phyloP scores from a whole-genome alignment of 2,113 vertebrate genomes.

The Anolis carolinensis region DNA sequence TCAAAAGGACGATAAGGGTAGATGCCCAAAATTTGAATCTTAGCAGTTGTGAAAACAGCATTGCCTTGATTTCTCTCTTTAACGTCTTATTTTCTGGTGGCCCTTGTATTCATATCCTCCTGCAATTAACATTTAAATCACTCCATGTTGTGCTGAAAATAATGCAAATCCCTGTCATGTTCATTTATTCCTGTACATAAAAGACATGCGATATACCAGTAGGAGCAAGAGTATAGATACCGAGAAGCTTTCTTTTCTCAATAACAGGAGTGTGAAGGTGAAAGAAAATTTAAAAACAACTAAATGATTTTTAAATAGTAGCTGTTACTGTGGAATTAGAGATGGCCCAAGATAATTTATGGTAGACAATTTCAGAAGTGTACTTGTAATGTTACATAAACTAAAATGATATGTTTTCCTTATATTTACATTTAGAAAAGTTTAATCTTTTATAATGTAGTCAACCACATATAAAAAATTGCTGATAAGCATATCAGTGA shows the following conservation, averaged over 20 bases:
- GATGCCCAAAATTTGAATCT: constrained; percentile 67
- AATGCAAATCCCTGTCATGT: neutral
- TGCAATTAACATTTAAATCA: constrained; percentile 25
- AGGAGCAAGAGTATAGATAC: neutral
- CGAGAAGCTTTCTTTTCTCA: neutral
- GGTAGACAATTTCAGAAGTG: neutral
- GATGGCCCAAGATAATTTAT: neutral
- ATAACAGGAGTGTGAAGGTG: neutral
- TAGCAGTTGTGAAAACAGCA: constrained; percentile 48
- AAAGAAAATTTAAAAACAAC: neutral
- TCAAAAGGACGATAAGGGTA: constrained; percentile 66
- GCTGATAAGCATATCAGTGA: no score
- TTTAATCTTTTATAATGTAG: no score
- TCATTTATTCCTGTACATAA: neutral
- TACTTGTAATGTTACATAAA: neutral
- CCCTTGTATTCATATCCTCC: constrained; percentile 29
- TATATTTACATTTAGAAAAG: no score
- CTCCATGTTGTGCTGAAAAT: neutral
- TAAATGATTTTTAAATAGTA: neutral
- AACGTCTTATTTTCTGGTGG: constrained; percentile 27
- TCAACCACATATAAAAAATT: no score
- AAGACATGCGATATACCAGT: neutral
- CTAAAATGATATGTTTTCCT: neutral
- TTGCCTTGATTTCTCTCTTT: constrained; percentile 57
- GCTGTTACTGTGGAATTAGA: neutral